Percentiles rank a stretch among this genome's conserved stretches.
These are phyloP conservation scores for Ailuropoda melanoleuca DNA, from an alignment of 2,113 vertebrate species.

Conservation along the genomic window DNA sequence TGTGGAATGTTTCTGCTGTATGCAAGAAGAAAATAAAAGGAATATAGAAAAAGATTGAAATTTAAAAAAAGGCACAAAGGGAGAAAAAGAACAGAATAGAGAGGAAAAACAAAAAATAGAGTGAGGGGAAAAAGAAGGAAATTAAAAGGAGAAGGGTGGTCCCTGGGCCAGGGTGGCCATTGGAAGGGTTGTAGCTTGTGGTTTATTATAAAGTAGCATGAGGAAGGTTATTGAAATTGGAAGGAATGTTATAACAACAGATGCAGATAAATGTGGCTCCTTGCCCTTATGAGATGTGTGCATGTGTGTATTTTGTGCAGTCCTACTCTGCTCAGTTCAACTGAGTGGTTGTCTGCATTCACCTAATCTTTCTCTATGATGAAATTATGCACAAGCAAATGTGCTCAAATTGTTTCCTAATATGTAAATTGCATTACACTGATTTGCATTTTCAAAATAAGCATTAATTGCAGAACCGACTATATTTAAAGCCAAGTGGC, in stretches of 20 bases:
- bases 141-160: background rate
- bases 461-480: background rate
- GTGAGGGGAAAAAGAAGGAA: background rate
- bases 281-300: background rate
- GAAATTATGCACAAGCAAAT: background rate
- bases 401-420: background rate
- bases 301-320: background rate
- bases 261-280: background rate
- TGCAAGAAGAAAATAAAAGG: background rate
- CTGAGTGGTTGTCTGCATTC: background rate
- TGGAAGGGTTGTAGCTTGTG: background rate
- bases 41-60: background rate
- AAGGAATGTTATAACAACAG: background rate
- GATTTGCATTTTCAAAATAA: background rate
- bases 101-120: background rate
- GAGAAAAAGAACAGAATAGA: background rate
- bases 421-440: background rate
- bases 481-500: background rate
- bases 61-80: background rate
- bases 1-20: background rate
- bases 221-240: background rate
- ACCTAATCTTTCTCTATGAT: background rate
- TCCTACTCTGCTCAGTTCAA: background rate
- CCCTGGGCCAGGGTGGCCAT: too few species aligned
- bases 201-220: background rate